Evolutionary conservation across 2,113 vertebrate genomes (phyloP).

Genomic region (Neotoma lepida): DNA sequence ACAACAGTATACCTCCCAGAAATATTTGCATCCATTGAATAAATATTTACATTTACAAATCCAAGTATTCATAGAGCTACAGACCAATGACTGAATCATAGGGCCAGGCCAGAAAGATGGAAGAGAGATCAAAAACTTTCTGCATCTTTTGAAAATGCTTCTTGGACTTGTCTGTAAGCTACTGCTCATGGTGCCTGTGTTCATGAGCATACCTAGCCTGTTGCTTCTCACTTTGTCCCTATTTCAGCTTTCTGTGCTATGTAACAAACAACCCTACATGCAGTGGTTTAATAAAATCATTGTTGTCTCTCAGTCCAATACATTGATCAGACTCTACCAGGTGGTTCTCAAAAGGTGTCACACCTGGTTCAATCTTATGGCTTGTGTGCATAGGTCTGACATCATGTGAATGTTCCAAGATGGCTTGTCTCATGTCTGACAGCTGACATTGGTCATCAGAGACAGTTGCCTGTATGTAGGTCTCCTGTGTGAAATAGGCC

Average conservation of each 20-base stretch:
- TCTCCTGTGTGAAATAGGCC: not conserved
- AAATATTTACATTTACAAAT: slow-evolving; percentile 28
- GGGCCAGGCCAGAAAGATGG: not conserved
- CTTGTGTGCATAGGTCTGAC: not conserved
- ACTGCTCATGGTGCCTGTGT: not conserved
- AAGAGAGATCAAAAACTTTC: not conserved
- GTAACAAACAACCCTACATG: not conserved
- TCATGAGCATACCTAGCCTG: not conserved
- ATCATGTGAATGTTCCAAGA: not conserved
- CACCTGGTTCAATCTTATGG: not conserved
- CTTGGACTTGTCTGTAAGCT: not conserved
- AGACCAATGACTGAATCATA: not conserved
- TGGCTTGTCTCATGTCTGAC: not conserved
- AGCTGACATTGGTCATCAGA: not conserved
- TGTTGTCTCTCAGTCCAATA: not conserved
- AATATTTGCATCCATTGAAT: slow-evolving; percentile 20
- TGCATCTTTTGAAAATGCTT: not conserved
- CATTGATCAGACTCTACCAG: not conserved
- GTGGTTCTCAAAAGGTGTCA: not conserved
- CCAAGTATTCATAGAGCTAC: not conserved
- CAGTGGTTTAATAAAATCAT: not conserved
- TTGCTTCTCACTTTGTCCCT: not conserved
- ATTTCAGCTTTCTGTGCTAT: not conserved
- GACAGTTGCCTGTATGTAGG: not conserved
- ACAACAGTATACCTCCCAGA: not conserved